Base-by-base conservation (phyloP, 2,888 invertebrate species). In the Stramonita haemastoma region DNA sequence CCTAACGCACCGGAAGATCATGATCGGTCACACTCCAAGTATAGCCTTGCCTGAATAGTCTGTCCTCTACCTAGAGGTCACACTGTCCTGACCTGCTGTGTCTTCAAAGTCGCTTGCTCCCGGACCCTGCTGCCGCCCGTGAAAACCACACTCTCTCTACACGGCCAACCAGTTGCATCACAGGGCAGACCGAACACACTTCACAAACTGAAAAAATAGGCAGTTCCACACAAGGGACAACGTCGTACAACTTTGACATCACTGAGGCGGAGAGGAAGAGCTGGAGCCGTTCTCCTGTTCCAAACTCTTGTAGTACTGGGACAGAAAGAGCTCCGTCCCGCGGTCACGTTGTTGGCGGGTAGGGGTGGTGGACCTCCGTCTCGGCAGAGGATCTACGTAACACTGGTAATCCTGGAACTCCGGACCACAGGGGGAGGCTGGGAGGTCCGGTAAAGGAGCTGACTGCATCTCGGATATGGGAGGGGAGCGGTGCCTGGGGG, bases 331-430 rank as follows among this genome's bases (percentile, higher is more conserved):
- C 34, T 86, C 86, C 22, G 86, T 86, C 1, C 86, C 86, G 11
- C 86, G 86, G 66, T 86, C 86, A 0, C 56, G 56, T 29, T 66
- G 86, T 8, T 19, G 22, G 17, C 32, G 8, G 26, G 32, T 11
- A 19, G 86, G 56, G 0, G 66, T 34, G 60, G 86, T 57, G 56
- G 56, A 26, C n/a, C 26, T 17, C 0, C 57, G 85, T 6, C 26
- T 17, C 0, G 57, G 84, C 19, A 57, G 6, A 0, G 56, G 22
- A 6, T 19, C 57, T 22, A 34, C 34, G 86, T 86, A 86, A 8
- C 60, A 66, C 86, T 86, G 86, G 26, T 86, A 86, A 11, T 86
- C 86, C 60, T 86, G 86, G 15, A 86, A 86, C 34, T 86, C 86
- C 84, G 84, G 36, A 0, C 36, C 26, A 8, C 36, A 26, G 26